phyloP scores from a whole-genome alignment of 2,888 invertebrate genomes.

The Entomobrya multifasciata region DNA sequence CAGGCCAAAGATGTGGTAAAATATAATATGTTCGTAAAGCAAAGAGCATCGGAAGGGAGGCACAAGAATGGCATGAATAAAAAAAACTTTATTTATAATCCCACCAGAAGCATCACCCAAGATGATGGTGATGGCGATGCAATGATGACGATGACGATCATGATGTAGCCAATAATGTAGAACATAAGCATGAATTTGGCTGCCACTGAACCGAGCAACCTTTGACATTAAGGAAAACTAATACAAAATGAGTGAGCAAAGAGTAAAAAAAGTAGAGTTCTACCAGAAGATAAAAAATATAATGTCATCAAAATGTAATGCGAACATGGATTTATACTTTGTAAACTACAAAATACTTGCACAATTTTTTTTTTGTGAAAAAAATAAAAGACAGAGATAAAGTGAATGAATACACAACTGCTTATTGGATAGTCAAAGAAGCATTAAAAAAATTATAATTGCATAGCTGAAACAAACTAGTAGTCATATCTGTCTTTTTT shows the following conservation, averaged over 20 bases:
- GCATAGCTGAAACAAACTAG: slow-evolving; percentile 68
- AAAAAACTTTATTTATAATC: slow-evolving; percentile 63
- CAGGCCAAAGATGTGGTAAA: slow-evolving; percentile 34
- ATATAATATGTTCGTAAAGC: too few relatives aligned
- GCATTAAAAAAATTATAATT: slow-evolving; percentile 62
- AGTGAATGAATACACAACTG: slow-evolving; percentile 58
- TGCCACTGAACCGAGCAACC: slow-evolving; percentile 69
- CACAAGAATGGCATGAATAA: slow-evolving; percentile 48
- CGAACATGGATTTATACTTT: slow-evolving; percentile 69
- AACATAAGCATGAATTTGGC: slow-evolving; percentile 71
- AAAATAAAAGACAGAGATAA: slow-evolving; percentile 36
- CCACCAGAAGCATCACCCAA: slow-evolving; percentile 47
- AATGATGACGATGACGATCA: slow-evolving; percentile 52
- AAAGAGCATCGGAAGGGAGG: slow-evolving; percentile 42
- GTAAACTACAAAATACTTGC: neutral
- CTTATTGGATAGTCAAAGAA: slow-evolving; percentile 47
- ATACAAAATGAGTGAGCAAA: slow-evolving; percentile 25
- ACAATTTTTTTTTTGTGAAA: slow-evolving; percentile 46
- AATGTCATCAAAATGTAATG: slow-evolving; percentile 68
- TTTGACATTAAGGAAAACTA: slow-evolving; percentile 67
- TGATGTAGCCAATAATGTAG: slow-evolving; percentile 73
- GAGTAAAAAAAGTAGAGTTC: slow-evolving; percentile 10
- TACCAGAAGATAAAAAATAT: slow-evolving; percentile 38
- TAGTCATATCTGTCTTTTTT: slow-evolving; percentile 62
- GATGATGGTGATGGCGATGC: slow-evolving; percentile 37